These are phyloP conservation scores for Drosophila tripunctata DNA, from an alignment of 2,888 invertebrate species.

Conservation along the genomic window DNA sequence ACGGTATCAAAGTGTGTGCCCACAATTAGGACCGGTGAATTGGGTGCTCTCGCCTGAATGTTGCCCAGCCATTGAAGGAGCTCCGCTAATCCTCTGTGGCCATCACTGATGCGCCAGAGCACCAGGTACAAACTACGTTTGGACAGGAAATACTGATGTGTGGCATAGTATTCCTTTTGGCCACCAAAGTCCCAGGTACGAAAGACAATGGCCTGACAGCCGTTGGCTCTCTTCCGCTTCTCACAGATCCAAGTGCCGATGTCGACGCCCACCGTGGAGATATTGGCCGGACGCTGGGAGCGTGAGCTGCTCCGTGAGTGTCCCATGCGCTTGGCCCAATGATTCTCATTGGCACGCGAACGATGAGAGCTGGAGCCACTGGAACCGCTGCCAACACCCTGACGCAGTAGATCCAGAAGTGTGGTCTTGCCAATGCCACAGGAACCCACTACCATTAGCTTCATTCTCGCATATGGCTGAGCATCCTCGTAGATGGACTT, in stretches of 20 bases:
- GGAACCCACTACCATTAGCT: constrained; percentile 97
- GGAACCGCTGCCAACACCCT: constrained; percentile 87
- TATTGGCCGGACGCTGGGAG: constrained; percentile 88
- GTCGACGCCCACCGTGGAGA: constrained; percentile 99
- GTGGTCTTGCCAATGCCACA: constrained; percentile 96
- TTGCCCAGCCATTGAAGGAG: constrained; percentile 98
- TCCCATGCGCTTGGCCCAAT: constrained; percentile 98
- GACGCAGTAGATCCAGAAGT: constrained; percentile 93
- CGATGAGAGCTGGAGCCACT: constrained; percentile 87
- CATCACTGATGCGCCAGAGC: constrained; percentile 97
- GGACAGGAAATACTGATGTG: constrained; percentile 99
- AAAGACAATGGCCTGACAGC: constrained; percentile 93
- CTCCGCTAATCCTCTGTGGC: constrained; percentile 94
- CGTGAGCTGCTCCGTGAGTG: constrained; percentile 92
- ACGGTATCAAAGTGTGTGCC: constrained; percentile 98
- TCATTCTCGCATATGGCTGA: constrained; percentile 96
- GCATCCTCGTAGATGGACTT: constrained; percentile 95
- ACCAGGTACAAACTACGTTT: constrained; percentile 97
- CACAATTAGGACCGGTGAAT: constrained; percentile 97
- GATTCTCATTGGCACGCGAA: constrained; percentile 87
- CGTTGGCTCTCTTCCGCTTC: constrained; percentile 90
- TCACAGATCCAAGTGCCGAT: constrained; percentile 98
- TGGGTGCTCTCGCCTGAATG: constrained; percentile 96
- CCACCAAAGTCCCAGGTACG: constrained; percentile 99
- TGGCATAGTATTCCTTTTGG: constrained; percentile 98